These are phyloP conservation scores for Choloepus didactylus DNA, from an alignment of 2,797 vertebrate genomes.

Conservation along the genomic window DNA sequence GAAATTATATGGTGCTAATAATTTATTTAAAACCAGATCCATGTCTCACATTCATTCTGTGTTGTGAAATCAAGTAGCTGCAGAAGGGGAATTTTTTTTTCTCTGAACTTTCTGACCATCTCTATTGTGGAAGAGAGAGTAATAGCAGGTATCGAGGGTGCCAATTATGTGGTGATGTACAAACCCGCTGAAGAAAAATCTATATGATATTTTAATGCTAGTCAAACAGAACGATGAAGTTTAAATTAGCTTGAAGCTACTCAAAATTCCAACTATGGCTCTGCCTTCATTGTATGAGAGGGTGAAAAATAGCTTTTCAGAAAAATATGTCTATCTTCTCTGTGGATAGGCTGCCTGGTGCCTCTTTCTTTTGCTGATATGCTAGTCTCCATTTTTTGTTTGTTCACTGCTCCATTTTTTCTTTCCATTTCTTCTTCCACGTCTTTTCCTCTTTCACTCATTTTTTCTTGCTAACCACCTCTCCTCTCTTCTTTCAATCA, in stretches of 20 bases:
- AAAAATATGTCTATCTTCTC: slow-evolving; percentile 72
- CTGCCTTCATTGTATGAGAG: slow-evolving; percentile 78
- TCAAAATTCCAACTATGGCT: slow-evolving; percentile 83
- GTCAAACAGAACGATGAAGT: slow-evolving; percentile 85
- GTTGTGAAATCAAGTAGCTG: slow-evolving; percentile 85
- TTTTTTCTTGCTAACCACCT: background rate
- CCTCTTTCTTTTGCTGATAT: background rate
- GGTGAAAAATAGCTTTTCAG: slow-evolving; percentile 77
- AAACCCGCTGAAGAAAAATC: slow-evolving; percentile 84
- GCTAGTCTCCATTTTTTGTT: background rate
- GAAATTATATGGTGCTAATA: slow-evolving; percentile 87
- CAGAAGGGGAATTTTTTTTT: slow-evolving; percentile 81
- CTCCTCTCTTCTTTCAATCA: background rate
- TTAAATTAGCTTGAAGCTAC: slow-evolving; percentile 86
- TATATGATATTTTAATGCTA: slow-evolving; percentile 86
- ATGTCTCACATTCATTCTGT: slow-evolving; percentile 82
- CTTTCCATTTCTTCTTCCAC: background rate
- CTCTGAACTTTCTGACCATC: slow-evolving; percentile 85
- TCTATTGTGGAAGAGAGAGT: slow-evolving; percentile 84
- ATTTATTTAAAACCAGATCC: slow-evolving; percentile 85
- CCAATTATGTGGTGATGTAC: slow-evolving; percentile 85
- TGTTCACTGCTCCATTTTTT: background rate
- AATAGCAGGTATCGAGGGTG: slow-evolving; percentile 86
- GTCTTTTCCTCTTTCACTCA: background rate
- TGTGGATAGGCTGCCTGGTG: background rate